Evolutionary conservation across 53 echinoderm and acorn worm genomes (phyloP).

Genomic region (Stichopus horrens): DNA sequence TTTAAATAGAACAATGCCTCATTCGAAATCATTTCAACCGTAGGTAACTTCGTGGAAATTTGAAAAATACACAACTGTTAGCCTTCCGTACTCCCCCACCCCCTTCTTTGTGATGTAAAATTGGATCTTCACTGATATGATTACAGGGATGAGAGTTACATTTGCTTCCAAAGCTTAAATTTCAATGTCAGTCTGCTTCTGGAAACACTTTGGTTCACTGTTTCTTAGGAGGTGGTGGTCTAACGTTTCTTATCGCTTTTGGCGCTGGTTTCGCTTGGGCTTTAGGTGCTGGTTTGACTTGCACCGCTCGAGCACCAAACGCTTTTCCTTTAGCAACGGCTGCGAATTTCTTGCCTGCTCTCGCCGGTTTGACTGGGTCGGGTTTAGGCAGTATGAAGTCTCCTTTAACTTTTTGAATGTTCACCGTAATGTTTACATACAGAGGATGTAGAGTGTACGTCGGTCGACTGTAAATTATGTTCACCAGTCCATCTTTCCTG

Average conservation of each 20-base stretch:
- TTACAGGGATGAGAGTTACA: too few species aligned
- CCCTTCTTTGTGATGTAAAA: too few species aligned
- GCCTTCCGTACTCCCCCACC: too few species aligned
- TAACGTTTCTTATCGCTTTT: neutral
- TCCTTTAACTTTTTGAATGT: conserved; percentile 50
- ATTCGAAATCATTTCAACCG: too few species aligned
- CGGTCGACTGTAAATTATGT: conserved; percentile 55
- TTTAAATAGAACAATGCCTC: too few species aligned
- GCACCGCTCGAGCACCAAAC: neutral
- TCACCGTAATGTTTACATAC: conserved; percentile 63
- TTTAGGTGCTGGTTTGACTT: neutral
- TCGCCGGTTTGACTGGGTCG: neutral
- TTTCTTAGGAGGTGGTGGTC: too few species aligned
- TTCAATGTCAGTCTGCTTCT: too few species aligned
- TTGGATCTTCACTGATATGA: too few species aligned
- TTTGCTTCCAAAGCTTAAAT: too few species aligned
- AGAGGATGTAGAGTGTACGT: conserved; percentile 57
- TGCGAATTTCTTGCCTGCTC: conserved; percentile 4
- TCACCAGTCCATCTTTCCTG: conserved; percentile 57
- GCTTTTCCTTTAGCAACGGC: conserved; percentile 17
- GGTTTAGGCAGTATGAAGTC: conserved; percentile 22
- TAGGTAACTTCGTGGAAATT: too few species aligned
- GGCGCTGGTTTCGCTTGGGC: neutral
- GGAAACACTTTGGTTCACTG: too few species aligned
- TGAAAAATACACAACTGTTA: too few species aligned